Conservation (phyloP, 2,888 invertebrate genomes). For the Fabriciana adippe region DNA sequence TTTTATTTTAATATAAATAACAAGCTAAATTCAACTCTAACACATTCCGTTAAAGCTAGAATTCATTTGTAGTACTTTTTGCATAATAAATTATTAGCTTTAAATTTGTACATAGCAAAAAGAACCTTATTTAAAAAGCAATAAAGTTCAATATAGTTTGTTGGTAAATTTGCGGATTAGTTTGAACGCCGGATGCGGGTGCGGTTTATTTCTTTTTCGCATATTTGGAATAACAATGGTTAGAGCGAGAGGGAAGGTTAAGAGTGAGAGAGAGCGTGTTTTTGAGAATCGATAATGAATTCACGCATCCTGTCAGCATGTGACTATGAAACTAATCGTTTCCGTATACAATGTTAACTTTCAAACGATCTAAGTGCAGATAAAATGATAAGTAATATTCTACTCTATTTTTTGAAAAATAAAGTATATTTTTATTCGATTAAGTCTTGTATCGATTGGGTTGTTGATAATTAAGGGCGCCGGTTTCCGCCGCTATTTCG, state of each 20-base stretch:
- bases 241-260: constrained; percentile 45
- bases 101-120: background rate
- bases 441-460: constrained; percentile 34
- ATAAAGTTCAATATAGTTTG: constrained; percentile 1
- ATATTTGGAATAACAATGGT: constrained; percentile 16
- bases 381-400: constrained; percentile 28
- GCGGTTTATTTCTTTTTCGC: constrained; percentile 47
- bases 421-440: constrained; percentile 19
- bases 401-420: constrained; percentile 35
- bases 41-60: rapidly evolving
- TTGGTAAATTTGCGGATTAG: constrained; percentile 49
- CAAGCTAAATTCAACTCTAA: constrained; percentile 38
- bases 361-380: constrained; percentile 45
- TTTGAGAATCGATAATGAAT: constrained; percentile 76
- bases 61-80: constrained; percentile 40
- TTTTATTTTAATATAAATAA: constrained; percentile 1
- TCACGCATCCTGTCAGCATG: constrained; percentile 77
- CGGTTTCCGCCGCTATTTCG: constrained; percentile 68
- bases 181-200: constrained; percentile 58
- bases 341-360: constrained; percentile 53
- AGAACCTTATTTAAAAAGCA: background rate
- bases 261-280: constrained; percentile 50
- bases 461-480: constrained; percentile 60
- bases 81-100: constrained; percentile 43
- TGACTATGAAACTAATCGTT: constrained; percentile 78